Conservation (phyloP, 2,888 invertebrate species). For the Congeria kusceri region DNA sequence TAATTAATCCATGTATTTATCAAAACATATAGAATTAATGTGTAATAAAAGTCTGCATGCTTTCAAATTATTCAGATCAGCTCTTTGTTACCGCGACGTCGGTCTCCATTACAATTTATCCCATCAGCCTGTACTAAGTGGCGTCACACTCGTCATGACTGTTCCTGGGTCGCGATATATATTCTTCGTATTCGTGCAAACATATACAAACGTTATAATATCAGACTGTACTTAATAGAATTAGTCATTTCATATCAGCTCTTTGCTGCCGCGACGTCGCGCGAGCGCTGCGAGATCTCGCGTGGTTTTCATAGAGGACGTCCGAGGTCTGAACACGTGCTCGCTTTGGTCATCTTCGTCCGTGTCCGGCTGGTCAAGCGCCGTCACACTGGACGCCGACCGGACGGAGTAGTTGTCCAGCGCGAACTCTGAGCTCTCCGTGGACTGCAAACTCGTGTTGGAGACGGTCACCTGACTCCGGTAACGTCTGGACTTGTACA, state of each 20-base stretch:
- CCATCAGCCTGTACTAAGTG: too few relatives aligned
- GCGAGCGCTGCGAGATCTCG: constrained; percentile 79
- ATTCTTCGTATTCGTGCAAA: too few relatives aligned
- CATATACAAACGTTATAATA: too few relatives aligned
- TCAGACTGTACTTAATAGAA: too few relatives aligned
- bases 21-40: too few relatives aligned
- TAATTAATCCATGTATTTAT: too few relatives aligned
- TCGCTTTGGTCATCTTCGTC: constrained; percentile 54
- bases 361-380: constrained; percentile 62
- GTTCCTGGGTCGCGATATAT: too few relatives aligned
- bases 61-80: too few relatives aligned
- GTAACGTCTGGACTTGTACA: constrained; percentile 52
- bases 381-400: constrained; percentile 72
- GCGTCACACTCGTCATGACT: too few relatives aligned
- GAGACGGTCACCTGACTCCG: constrained; percentile 36
- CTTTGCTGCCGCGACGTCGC: constrained; percentile 78
- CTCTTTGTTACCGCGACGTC: too few relatives aligned
- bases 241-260: constrained; percentile 64
- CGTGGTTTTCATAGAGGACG: constrained; percentile 79
- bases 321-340: constrained; percentile 71
- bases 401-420: constrained; percentile 70
- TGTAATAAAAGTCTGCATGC: too few relatives aligned
- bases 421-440: constrained; percentile 60
- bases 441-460: constrained; percentile 57
- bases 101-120: too few relatives aligned